Evolutionary conservation across 92 coral and sea anemone genomes (phyloP).

Genomic region (Umimayanthus kanabou): DNA sequence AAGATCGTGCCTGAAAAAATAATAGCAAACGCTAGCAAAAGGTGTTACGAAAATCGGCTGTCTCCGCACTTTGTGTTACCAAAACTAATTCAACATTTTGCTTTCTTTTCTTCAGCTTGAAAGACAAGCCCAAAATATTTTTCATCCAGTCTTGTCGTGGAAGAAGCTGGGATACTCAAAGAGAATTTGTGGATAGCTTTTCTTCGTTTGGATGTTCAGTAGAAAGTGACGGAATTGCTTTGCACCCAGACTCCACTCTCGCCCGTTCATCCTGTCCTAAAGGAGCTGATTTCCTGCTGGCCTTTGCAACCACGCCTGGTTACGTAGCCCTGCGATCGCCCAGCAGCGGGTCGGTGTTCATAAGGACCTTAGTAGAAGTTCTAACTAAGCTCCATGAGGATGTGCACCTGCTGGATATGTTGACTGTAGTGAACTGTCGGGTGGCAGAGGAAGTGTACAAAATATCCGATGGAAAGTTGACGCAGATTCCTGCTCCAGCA

Average conservation of each 20-base stretch:
- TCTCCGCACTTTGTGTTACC: not conserved
- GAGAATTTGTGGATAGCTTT: not conserved
- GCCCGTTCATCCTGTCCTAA: slow-evolving; percentile 32
- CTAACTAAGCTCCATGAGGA: slow-evolving; percentile 15
- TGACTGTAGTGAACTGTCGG: slow-evolving; percentile 37
- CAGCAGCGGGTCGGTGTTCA: slow-evolving; percentile 20
- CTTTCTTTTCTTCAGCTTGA: slow-evolving; percentile 15
- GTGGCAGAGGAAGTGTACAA: slow-evolving; percentile 37
- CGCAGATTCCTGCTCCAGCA: slow-evolving; percentile 48
- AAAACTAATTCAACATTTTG: not conserved
- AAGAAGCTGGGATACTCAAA: slow-evolving; percentile 12
- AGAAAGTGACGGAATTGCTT: slow-evolving; percentile 6
- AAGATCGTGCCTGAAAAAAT: no score
- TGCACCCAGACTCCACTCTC: slow-evolving; percentile 27
- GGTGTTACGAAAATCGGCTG: not conserved
- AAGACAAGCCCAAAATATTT: slow-evolving; percentile 36
- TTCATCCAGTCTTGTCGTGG: slow-evolving; percentile 46
- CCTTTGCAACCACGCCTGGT: slow-evolving; percentile 44
- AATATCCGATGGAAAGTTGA: not conserved
- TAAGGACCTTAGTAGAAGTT: slow-evolving; percentile 31
- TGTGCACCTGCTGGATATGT: slow-evolving; percentile 44
- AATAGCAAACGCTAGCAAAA: not conserved
- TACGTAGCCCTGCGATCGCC: slow-evolving; percentile 36
- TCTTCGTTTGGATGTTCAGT: slow-evolving; percentile 20
- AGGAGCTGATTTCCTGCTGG: slow-evolving; percentile 40